Conservation (phyloP, 2,797 vertebrate genomes). For the Ataeniobius toweri region DNA sequence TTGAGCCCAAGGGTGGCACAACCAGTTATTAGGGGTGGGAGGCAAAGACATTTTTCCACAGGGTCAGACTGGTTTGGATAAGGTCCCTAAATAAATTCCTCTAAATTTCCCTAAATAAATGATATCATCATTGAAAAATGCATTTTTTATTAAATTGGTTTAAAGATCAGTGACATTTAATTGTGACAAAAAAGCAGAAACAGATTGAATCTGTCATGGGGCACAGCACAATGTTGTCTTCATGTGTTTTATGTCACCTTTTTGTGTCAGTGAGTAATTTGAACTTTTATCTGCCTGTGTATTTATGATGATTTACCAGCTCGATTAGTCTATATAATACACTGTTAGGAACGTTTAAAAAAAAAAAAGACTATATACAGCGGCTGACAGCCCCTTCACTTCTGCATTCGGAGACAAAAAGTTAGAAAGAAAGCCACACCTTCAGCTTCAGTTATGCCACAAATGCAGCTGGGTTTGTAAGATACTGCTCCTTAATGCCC, state of each 20-base stretch:
- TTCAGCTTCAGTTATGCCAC: constrained; percentile 1
- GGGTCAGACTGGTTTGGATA: not conserved
- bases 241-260: not conserved
- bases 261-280: not conserved
- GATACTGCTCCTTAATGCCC: not conserved
- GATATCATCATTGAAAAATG: not conserved
- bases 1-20: not conserved
- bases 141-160: no score
- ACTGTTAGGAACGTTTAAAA: not conserved
- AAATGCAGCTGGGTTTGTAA: constrained; percentile 7
- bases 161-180: not conserved
- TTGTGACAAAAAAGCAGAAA: not conserved
- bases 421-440: not conserved
- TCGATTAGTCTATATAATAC: not conserved
- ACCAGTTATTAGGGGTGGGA: not conserved
- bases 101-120: not conserved
- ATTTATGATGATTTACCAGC: not conserved
- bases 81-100: not conserved
- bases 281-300: not conserved
- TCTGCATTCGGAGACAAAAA: not conserved
- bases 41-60: not conserved
- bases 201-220: not conserved
- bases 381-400: not conserved
- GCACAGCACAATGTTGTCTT: not conserved
- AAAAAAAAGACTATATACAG: not conserved